Conservation (phyloP, 2,888 invertebrate genomes). For the Temnothorax ravouxi region DNA sequence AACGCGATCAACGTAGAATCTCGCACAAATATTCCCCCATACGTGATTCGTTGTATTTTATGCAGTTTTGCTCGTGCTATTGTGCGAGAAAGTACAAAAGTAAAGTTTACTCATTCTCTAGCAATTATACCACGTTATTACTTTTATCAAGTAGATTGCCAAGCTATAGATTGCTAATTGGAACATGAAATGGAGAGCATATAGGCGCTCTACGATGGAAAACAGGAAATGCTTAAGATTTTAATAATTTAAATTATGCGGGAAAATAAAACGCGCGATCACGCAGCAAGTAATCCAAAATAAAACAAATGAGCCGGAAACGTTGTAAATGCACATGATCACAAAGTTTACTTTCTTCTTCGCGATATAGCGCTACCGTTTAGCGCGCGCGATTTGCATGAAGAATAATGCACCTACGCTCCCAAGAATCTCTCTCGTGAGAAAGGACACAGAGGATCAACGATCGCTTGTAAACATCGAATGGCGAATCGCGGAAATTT, state of each 20-base stretch:
- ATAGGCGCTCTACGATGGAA: background rate
- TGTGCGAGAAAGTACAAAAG: conserved; percentile 2
- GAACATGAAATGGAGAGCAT: conserved; percentile 4
- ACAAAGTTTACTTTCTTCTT: conserved; percentile 47
- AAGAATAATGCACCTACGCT: conserved; percentile 61
- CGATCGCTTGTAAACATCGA: conserved; percentile 72
- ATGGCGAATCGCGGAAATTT: conserved; percentile 67
- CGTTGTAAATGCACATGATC: background rate
- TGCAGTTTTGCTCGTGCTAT: background rate
- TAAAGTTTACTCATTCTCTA: background rate
- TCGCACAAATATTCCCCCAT: background rate
- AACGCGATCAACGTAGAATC: conserved; percentile 10
- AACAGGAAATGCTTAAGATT: background rate
- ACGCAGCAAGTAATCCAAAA: background rate
- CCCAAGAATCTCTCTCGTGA: conserved; percentile 64
- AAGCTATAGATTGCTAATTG: conserved; percentile 4
- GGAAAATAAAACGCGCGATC: background rate
- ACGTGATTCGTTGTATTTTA: background rate
- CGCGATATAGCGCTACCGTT: conserved; percentile 68
- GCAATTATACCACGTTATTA: background rate
- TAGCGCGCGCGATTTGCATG: conserved; percentile 68
- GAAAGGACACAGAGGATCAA: conserved; percentile 75
- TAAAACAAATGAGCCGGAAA: background rate
- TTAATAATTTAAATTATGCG: background rate
- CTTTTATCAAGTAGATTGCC: background rate